Evolutionary conservation across 2,113 vertebrate species (phyloP).

Genomic region (Neolamprologus falcicula): DNA sequence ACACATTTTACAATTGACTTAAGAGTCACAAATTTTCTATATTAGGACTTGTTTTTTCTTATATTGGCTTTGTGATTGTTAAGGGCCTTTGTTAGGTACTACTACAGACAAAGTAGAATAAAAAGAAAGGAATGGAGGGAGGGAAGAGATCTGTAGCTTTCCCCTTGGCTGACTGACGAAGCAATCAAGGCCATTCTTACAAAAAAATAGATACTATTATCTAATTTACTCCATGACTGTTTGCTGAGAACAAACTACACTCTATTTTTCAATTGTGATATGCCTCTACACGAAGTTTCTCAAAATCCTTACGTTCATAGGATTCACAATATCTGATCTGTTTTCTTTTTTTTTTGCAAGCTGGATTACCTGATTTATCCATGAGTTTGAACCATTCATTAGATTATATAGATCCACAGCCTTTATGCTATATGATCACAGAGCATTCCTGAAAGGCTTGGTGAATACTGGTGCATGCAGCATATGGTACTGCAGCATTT

Average conservation of each 20-base stretch:
- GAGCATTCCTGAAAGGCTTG: neutral
- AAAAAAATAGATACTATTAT: neutral
- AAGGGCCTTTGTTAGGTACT: neutral
- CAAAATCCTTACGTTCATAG: neutral
- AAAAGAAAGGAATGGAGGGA: neutral
- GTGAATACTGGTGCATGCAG: neutral
- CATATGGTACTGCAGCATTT: constrained; percentile 4
- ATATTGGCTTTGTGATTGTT: constrained; percentile 26
- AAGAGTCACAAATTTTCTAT: constrained; percentile 1
- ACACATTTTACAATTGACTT: constrained; percentile 12
- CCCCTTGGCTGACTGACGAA: neutral
- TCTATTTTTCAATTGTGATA: neutral
- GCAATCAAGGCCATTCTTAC: neutral
- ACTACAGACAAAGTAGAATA: neutral
- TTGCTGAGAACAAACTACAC: neutral
- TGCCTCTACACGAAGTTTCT: neutral
- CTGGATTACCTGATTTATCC: neutral
- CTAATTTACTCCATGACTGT: neutral
- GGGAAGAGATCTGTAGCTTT: neutral
- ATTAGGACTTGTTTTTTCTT: constrained; percentile 4
- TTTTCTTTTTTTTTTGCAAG: neutral
- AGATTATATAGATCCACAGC: neutral
- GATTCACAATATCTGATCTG: neutral
- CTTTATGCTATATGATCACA: neutral
- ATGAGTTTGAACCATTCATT: neutral